Evolutionary conservation across 2,113 vertebrate genomes (phyloP).

Genomic region (Picathartes gymnocephalus): DNA sequence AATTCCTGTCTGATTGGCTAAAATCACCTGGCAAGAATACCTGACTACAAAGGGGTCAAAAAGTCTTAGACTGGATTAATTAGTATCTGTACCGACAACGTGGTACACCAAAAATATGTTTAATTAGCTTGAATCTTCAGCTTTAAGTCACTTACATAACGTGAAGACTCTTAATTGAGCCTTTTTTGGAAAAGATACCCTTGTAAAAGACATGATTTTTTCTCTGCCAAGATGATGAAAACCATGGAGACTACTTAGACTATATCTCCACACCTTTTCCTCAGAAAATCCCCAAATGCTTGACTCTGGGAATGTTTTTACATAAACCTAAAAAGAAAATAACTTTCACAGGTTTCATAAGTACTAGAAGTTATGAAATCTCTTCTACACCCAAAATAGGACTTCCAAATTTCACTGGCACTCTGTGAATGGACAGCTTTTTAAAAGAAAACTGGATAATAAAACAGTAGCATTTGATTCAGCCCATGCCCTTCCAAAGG

Average conservation of each 20-base stretch:
- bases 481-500: not conserved
- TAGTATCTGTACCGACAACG: not conserved
- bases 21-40: not conserved
- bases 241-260: not conserved
- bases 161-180: not conserved
- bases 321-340: not conserved
- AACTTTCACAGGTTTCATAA: not conserved
- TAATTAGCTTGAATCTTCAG: not conserved
- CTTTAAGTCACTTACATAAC: not conserved
- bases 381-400: not conserved
- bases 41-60: not conserved
- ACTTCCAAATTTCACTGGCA: not conserved
- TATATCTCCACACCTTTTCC: not conserved
- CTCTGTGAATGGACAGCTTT: not conserved
- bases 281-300: not conserved
- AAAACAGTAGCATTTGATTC: constrained; percentile 2
- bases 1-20: not conserved
- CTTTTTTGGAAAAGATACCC: not conserved
- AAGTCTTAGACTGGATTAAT: not conserved
- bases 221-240: not conserved
- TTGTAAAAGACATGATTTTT: not conserved
- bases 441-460: constrained; percentile 1
- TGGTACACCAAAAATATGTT: not conserved
- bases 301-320: not conserved
- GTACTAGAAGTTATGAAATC: not conserved